Evolutionary conservation across 2,797 vertebrate species (phyloP).

Genomic region (Cossypha heuglini): DNA sequence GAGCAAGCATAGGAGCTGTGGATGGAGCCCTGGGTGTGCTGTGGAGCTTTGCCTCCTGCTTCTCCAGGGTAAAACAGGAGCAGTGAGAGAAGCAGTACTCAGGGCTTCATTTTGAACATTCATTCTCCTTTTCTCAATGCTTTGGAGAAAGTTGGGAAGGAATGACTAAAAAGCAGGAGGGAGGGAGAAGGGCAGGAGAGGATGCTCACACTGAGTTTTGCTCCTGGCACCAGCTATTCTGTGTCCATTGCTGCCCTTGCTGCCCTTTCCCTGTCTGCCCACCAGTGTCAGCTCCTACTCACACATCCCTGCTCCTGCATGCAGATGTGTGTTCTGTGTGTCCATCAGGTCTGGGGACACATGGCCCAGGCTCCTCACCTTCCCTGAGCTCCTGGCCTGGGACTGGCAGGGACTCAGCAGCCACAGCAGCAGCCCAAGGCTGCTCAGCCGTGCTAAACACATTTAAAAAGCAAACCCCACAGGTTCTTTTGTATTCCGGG

Average conservation of each 20-base stretch:
- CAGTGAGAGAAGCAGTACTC: not conserved
- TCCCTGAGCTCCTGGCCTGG: not conserved
- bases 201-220: not conserved
- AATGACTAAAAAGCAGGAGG: not conserved
- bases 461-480: not conserved
- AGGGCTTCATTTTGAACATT: not conserved
- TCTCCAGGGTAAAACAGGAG: not conserved
- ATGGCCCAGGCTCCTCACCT: not conserved
- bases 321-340: not conserved
- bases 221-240: not conserved
- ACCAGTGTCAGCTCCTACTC: not conserved
- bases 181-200: not conserved
- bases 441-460: not conserved
- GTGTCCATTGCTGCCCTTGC: not conserved
- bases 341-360: not conserved
- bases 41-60: not conserved
- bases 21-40: rapidly evolving
- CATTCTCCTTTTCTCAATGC: not conserved
- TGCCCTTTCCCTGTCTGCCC: not conserved
- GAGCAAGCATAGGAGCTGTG: not conserved
- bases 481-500: slow-evolving; percentile 10
- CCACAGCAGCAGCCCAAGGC: not conserved
- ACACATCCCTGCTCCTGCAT: not conserved
- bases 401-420: not conserved
- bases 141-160: not conserved